Percentiles rank a stretch among this genome's conserved stretches.
phyloP scores from a whole-genome alignment of 23 tunicate genomes.

The Botrylloides violaceus region DNA sequence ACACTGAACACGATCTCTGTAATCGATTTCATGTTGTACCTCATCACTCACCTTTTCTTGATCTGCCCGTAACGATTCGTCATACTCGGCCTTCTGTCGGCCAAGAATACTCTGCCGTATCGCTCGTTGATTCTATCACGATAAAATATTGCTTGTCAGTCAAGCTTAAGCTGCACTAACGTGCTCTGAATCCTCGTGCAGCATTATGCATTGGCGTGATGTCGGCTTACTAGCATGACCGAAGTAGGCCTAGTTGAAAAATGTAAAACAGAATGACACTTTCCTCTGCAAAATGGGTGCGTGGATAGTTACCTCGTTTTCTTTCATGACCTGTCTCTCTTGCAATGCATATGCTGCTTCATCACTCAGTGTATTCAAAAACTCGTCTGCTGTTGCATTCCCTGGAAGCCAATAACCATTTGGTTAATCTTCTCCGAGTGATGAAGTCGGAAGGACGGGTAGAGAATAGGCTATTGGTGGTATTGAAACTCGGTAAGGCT shows the following conservation, averaged over 20 bases:
- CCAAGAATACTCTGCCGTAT: slow-evolving; percentile 13
- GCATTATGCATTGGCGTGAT: not conserved
- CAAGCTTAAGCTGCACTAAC: too few relatives aligned
- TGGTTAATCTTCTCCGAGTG: not conserved
- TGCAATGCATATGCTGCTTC: not conserved
- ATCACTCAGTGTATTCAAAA: not conserved
- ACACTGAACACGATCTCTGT: too few relatives aligned
- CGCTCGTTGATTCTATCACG: slow-evolving; percentile 1
- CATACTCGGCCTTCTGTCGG: slow-evolving; percentile 8
- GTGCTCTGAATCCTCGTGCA: too few relatives aligned
- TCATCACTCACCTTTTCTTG: slow-evolving; percentile 13
- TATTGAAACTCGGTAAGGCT: too few relatives aligned
- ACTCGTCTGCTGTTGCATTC: not conserved
- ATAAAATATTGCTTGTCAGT: not conserved
- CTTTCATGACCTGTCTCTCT: not conserved
- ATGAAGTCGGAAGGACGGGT: too few relatives aligned
- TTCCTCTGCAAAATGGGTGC: too few relatives aligned
- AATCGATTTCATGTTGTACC: too few relatives aligned
- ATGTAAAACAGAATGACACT: not conserved
- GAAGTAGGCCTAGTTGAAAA: not conserved
- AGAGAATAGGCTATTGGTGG: too few relatives aligned
- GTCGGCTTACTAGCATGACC: not conserved
- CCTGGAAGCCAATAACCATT: not conserved
- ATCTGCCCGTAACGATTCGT: slow-evolving; percentile 5
- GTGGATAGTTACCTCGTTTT: slow-evolving; percentile 8